Conservation (phyloP, 1,140 invertebrate genomes). For the Eubasilissa regina region DNA sequence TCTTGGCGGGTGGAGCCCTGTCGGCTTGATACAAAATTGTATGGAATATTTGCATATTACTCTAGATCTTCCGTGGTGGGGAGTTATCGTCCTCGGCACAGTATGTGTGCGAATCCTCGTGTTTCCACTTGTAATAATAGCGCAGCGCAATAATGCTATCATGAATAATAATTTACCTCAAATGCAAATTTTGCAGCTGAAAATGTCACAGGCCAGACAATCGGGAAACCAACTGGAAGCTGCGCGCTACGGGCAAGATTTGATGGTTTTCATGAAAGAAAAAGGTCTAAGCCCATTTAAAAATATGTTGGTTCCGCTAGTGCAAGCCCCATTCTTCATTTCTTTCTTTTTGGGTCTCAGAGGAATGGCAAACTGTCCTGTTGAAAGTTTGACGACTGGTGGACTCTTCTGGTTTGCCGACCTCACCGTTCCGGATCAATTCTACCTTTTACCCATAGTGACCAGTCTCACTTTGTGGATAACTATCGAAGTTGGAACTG, state of each 20-base stretch:
- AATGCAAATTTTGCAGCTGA: conserved; percentile 84
- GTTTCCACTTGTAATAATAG: conserved; percentile 87
- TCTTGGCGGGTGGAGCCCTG: conserved; percentile 83
- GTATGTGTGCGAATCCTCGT: conserved; percentile 79
- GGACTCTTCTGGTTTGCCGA: conserved; percentile 95
- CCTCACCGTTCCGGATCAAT: conserved; percentile 92
- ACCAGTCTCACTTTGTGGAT: conserved; percentile 85
- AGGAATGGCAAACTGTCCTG: conserved; percentile 88
- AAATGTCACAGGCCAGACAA: conserved; percentile 87
- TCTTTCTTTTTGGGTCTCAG: conserved; percentile 91
- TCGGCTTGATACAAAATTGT: conserved; percentile 84
- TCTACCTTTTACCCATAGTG: conserved; percentile 88
- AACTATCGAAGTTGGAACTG: conserved; percentile 90
- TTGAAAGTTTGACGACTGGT: conserved; percentile 90
- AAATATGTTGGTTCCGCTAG: conserved; percentile 84
- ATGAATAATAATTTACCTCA: conserved; percentile 89
- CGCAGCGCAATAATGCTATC: conserved; percentile 83
- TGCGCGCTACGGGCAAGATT: conserved; percentile 80
- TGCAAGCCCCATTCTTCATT: conserved; percentile 92
- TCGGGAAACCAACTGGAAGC: conserved; percentile 86
- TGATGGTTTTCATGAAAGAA: conserved; percentile 86
- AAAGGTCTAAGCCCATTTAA: conserved; percentile 87
- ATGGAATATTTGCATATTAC: conserved; percentile 88
- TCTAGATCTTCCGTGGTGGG: conserved; percentile 92
- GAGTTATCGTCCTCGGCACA: conserved; percentile 86